Evolutionary conservation across 1,140 invertebrate genomes (phyloP).

Genomic region (Aricia agestis): DNA sequence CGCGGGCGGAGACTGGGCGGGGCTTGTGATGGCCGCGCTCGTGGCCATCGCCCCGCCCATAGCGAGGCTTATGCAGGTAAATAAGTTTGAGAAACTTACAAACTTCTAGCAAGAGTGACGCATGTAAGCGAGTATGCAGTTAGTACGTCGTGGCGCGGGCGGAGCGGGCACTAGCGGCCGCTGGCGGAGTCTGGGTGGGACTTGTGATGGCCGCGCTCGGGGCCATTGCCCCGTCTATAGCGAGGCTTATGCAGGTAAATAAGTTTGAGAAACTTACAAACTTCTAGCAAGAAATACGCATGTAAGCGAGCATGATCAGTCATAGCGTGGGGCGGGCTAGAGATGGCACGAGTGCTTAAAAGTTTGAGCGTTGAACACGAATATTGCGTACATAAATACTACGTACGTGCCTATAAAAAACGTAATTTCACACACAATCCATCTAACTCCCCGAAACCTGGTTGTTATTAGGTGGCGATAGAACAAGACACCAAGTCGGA

Average conservation of each 20-base stretch:
- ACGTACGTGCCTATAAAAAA: too few relatives aligned
- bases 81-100: too few relatives aligned
- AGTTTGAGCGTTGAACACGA: too few relatives aligned
- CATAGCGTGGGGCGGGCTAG: slow-evolving; percentile 43
- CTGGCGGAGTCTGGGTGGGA: slow-evolving; percentile 50
- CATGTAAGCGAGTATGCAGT: too few relatives aligned
- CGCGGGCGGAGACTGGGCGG: slow-evolving; percentile 51
- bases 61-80: slow-evolving; percentile 56
- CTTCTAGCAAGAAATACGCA: too few relatives aligned
- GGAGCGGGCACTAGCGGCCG: slow-evolving; percentile 76
- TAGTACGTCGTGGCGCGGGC: slow-evolving; percentile 94
- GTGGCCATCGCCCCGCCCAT: slow-evolving; percentile 50
- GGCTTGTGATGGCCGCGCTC: slow-evolving; percentile 45
- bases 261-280: too few relatives aligned
- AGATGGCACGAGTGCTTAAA: too few relatives aligned
- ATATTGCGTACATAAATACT: too few relatives aligned
- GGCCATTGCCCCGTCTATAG: slow-evolving; percentile 45
- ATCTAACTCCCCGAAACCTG: too few relatives aligned
- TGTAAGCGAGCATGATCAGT: too few relatives aligned
- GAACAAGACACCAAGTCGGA: slow-evolving; percentile 57
- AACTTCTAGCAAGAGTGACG: too few relatives aligned
- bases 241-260: slow-evolving; percentile 55
- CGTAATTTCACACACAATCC: too few relatives aligned
- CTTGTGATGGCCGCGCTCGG: slow-evolving; percentile 50
- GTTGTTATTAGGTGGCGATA: slow-evolving; percentile 44